phyloP scores from a whole-genome alignment of 2,113 vertebrate genomes.

The Takifugu flavidus region DNA sequence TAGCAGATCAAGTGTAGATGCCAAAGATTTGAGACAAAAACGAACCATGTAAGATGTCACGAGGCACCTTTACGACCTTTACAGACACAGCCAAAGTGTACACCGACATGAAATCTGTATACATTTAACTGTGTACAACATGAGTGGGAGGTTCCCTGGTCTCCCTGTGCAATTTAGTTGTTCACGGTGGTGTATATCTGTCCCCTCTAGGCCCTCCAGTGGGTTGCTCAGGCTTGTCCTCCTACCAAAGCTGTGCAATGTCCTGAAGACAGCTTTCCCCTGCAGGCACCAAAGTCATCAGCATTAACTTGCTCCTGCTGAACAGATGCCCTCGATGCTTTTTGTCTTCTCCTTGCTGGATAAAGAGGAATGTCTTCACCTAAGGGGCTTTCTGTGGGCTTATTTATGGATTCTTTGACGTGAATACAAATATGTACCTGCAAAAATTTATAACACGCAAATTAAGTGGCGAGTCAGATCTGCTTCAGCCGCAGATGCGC shows the following conservation, averaged over 20 bases:
- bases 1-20: too few relatives aligned
- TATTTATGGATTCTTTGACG: too few relatives aligned
- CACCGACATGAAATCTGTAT: too few relatives aligned
- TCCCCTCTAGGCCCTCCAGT: constrained; percentile 36
- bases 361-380: background rate
- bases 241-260: constrained; percentile 23
- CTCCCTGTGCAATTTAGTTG: constrained; percentile 52
- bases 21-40: too few relatives aligned
- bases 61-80: too few relatives aligned
- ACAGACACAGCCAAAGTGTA: too few relatives aligned
- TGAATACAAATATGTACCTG: too few relatives aligned
- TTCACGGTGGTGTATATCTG: constrained; percentile 36
- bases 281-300: constrained; percentile 12
- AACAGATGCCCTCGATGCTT: constrained; percentile 7
- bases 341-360: background rate
- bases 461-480: background rate
- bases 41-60: too few relatives aligned
- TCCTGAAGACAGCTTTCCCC: constrained; percentile 20
- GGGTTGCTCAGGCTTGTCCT: constrained; percentile 38
- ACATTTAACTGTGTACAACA: background rate
- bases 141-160: background rate
- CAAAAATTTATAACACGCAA: background rate
- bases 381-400: background rate
- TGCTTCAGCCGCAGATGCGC: background rate
- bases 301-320: background rate